phyloP scores from a whole-genome alignment of 2,888 invertebrate species.

The Drosophila kanekoi region DNA sequence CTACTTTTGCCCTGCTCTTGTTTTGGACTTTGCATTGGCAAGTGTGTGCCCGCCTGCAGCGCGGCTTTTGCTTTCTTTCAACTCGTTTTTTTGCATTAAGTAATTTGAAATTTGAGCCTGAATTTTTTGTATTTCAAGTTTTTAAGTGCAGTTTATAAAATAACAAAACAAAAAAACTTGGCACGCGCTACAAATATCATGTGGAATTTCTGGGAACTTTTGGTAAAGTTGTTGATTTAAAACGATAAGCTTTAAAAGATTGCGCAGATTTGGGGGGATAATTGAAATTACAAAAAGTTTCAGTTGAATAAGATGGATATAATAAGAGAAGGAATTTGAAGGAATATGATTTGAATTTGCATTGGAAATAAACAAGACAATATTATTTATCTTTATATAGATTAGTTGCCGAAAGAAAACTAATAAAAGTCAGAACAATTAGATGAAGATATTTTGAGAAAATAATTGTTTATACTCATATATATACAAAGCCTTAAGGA shows the following conservation, averaged over 20 bases:
- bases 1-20: slow-evolving; percentile 37
- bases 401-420: too few species aligned
- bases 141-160: not conserved
- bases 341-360: too few species aligned
- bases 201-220: not conserved
- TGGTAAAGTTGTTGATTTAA: not conserved
- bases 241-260: not conserved
- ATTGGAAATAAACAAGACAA: too few species aligned
- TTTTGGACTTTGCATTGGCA: slow-evolving; percentile 42
- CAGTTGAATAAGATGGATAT: not conserved
- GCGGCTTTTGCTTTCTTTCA: slow-evolving; percentile 28
- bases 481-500: too few species aligned
- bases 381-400: too few species aligned
- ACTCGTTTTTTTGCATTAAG: slow-evolving; percentile 57
- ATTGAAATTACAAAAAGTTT: not conserved
- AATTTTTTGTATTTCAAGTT: not conserved
- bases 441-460: too few species aligned
- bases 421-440: too few species aligned
- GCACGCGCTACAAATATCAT: not conserved
- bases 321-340: too few species aligned
- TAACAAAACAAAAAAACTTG: not conserved
- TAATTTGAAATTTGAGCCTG: slow-evolving; percentile 47
- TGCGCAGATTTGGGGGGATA: not conserved
- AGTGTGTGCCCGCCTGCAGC: slow-evolving; percentile 32
- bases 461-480: too few species aligned